Percentiles rank a stretch among this genome's conserved stretches.
These are phyloP conservation scores for Penaeus vannamei DNA, from an alignment of 1,140 invertebrate genomes.

Conservation along the genomic window DNA sequence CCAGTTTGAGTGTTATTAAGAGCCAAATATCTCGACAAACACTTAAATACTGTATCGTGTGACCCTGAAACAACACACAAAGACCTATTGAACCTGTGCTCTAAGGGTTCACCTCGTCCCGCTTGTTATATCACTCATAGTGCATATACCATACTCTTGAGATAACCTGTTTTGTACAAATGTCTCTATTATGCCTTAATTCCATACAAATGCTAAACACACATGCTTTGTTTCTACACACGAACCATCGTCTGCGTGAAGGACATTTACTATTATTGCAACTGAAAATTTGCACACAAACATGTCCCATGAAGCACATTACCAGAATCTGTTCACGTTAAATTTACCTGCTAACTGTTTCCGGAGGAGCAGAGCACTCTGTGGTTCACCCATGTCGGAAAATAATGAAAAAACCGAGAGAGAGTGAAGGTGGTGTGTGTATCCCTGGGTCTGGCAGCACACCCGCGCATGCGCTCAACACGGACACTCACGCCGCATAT, in stretches of 20 bases:
- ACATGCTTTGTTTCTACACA: conserved; percentile 55
- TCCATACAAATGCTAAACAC: neutral
- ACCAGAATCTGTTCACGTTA: too few relatives aligned
- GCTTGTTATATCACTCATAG: too few relatives aligned
- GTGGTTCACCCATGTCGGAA: conserved; percentile 55
- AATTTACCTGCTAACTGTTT: conserved; percentile 60
- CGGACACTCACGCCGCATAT: conserved; percentile 17
- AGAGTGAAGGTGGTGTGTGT: conserved; percentile 50
- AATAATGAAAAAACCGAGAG: conserved; percentile 40
- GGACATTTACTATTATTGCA: conserved; percentile 40
- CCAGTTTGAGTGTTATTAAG: too few relatives aligned
- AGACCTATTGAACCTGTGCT: too few relatives aligned
- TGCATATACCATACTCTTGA: too few relatives aligned
- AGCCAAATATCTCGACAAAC: too few relatives aligned
- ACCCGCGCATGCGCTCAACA: conserved; percentile 48
- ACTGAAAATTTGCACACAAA: neutral
- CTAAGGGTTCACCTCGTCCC: too few relatives aligned
- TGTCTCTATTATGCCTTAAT: too few relatives aligned
- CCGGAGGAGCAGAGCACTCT: conserved; percentile 58
- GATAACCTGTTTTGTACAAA: too few relatives aligned
- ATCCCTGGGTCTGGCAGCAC: conserved; percentile 51
- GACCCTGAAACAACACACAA: too few relatives aligned
- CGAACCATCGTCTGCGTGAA: conserved; percentile 64
- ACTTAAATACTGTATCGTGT: too few relatives aligned
- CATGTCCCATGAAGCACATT: neutral